Evolutionary conservation across 1,140 invertebrate species (phyloP).

Genomic region (Trichogramma pretiosum): DNA sequence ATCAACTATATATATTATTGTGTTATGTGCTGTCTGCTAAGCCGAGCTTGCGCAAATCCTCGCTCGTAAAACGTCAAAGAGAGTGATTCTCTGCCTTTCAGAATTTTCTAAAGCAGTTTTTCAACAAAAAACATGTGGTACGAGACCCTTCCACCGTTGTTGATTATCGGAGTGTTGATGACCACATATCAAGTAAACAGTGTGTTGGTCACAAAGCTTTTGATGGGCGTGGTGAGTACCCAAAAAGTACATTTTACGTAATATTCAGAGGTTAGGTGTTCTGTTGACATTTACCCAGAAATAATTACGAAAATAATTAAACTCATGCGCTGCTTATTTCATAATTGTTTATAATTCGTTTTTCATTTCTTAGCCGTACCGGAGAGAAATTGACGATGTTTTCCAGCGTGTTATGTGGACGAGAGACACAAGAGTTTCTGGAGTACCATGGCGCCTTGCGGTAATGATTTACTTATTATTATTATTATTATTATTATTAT

Average conservation of each 20-base stretch:
- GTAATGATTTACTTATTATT: constrained; percentile 14
- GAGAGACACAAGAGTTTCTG: constrained; percentile 11
- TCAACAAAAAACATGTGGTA: too few relatives aligned
- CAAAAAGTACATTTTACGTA: constrained; percentile 3
- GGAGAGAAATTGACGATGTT: not conserved
- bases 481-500: not conserved
- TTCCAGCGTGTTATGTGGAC: constrained; percentile 12
- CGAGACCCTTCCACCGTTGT: constrained; percentile 5
- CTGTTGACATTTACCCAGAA: too few relatives aligned
- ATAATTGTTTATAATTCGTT: not conserved
- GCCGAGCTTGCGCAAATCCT: too few relatives aligned
- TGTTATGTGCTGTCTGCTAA: too few relatives aligned
- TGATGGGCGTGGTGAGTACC: constrained; percentile 18
- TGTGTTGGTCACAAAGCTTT: not conserved
- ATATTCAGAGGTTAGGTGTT: not conserved
- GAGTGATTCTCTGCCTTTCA: too few relatives aligned
- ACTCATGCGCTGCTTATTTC: too few relatives aligned
- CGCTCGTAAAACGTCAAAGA: too few relatives aligned
- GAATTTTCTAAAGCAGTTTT: too few relatives aligned
- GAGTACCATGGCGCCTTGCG: constrained; percentile 4
- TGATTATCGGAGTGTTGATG: not conserved
- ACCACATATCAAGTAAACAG: not conserved
- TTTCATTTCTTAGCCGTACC: constrained; percentile 11
- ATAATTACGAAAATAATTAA: too few relatives aligned
- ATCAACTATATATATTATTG: too few relatives aligned